phyloP scores from a whole-genome alignment of 2,113 vertebrate species.

The Eublepharis macularius region DNA sequence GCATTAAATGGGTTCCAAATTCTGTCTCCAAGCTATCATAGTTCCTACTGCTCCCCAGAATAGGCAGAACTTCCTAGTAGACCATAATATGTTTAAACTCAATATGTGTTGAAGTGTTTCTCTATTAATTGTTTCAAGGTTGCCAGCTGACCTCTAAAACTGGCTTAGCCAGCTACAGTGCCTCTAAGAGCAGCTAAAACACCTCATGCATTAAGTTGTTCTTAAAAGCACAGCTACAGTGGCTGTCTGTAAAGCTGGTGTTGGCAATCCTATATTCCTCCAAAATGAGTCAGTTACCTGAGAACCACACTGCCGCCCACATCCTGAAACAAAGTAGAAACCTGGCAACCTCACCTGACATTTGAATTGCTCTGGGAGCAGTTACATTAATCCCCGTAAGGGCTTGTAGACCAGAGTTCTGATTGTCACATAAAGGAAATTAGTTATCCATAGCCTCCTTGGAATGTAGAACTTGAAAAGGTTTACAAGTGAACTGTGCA shows the following conservation, averaged over 20 bases:
- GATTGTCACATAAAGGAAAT: background rate
- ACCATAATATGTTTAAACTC: no score
- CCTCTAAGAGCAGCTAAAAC: no score
- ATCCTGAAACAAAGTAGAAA: background rate
- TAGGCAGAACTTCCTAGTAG: no score
- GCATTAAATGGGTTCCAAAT: no score
- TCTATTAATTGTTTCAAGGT: no score
- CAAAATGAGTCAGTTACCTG: background rate
- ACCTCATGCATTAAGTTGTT: background rate
- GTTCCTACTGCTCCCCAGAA: no score
- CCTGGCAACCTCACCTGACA: background rate
- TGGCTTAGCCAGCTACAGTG: no score
- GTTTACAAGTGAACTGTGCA: background rate
- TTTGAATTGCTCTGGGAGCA: rapidly evolving
- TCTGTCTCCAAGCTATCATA: no score
- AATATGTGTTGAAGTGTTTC: no score
- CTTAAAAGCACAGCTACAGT: background rate
- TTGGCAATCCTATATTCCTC: background rate
- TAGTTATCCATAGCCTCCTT: background rate
- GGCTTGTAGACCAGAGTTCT: background rate
- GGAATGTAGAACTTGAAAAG: background rate
- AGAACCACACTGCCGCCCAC: background rate
- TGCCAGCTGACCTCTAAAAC: no score
- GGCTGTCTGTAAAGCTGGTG: background rate
- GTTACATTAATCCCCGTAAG: background rate